Evolutionary conservation across 2,113 vertebrate species (phyloP).

Genomic region (Taxidea taxus): DNA sequence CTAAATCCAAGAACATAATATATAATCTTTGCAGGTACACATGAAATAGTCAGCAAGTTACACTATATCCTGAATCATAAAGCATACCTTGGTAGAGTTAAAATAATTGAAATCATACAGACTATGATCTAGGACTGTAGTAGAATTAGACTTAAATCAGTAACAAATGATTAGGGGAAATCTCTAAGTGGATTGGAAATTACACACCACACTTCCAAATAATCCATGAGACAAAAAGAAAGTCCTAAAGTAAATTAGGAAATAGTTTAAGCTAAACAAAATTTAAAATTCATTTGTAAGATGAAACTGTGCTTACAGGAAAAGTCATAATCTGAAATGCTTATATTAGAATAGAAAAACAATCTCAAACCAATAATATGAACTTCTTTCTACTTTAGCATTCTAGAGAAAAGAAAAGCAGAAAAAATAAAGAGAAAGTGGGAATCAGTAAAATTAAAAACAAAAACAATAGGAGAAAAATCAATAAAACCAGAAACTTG

Average conservation of each 20-base stretch:
- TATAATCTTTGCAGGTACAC: neutral
- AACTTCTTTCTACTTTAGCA: neutral
- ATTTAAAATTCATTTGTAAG: neutral
- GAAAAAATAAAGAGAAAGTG: neutral
- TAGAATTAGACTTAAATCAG: neutral
- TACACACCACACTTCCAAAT: neutral
- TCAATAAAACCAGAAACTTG: neutral
- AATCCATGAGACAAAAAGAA: neutral
- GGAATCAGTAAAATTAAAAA: neutral
- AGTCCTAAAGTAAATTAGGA: neutral
- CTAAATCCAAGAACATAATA: neutral
- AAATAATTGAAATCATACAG: neutral
- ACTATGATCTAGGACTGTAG: neutral
- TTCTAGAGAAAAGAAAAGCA: neutral
- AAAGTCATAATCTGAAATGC: neutral
- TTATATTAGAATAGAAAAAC: neutral
- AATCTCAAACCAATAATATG: neutral
- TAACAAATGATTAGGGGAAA: neutral
- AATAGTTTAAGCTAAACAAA: neutral
- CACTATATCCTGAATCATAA: neutral
- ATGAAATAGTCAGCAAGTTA: neutral
- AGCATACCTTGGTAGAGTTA: neutral
- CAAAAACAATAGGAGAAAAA: neutral
- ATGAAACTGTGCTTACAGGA: neutral
- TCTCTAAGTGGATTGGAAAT: neutral